phyloP scores from a whole-genome alignment of 2,113 vertebrate genomes.

The Fregetta grallaria region DNA sequence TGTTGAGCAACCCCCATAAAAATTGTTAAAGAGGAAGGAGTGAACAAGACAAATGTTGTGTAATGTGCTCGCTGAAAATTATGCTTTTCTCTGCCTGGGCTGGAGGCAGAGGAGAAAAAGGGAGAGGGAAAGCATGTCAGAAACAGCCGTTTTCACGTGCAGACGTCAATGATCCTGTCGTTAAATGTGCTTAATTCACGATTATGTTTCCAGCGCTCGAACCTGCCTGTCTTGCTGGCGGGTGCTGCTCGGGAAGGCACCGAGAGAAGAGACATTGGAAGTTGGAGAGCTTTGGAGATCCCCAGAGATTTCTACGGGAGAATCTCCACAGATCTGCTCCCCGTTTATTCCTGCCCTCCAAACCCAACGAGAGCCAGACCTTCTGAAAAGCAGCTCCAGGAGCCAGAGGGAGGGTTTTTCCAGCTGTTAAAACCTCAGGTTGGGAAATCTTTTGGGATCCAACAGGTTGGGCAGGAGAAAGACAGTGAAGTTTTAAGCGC shows the following conservation, averaged over 20 bases:
- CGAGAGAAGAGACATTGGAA: not conserved
- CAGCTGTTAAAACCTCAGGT: not conserved
- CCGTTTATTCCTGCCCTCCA: not conserved
- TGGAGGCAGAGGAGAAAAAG: conserved; percentile 27
- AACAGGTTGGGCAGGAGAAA: conserved; percentile 22
- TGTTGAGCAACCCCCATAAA: conserved; percentile 62
- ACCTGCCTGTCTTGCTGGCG: not conserved
- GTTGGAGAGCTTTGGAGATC: not conserved
- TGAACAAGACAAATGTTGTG: conserved; percentile 51
- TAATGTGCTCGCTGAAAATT: conserved; percentile 27
- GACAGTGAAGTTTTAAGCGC: conserved; percentile 34
- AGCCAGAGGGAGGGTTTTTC: not conserved
- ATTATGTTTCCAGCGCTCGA: not conserved
- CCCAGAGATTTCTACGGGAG: not conserved
- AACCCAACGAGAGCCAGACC: not conserved
- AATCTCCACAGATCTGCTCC: not conserved
- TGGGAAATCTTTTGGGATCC: not conserved
- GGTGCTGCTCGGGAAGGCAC: not conserved
- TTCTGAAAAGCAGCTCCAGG: not conserved
- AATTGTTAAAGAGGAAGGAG: conserved; percentile 61
- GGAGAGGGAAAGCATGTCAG: conserved; percentile 22
- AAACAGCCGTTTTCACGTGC: not conserved
- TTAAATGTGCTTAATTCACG: conserved; percentile 28
- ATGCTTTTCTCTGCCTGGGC: conserved; percentile 8
- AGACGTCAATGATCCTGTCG: not conserved